Evolutionary conservation across 92 coral and sea anemone genomes (phyloP).

Genomic region (Scolanthus callimorphus): DNA sequence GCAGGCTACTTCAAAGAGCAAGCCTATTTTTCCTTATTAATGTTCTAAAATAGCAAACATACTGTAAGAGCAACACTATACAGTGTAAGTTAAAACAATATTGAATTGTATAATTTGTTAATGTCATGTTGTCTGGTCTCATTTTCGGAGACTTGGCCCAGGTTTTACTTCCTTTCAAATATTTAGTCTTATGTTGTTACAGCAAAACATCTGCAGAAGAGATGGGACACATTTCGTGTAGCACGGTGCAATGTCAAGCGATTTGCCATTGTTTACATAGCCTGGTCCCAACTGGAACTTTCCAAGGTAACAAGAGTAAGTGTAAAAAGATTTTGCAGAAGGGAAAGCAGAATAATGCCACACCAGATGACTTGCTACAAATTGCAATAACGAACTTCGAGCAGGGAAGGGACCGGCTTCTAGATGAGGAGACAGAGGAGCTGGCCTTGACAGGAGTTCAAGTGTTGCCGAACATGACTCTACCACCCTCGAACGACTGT

Average conservation of each 20-base stretch:
- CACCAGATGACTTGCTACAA: slow-evolving; percentile 63
- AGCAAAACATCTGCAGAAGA: no score
- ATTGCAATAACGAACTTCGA: slow-evolving; percentile 71
- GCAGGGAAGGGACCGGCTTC: slow-evolving; percentile 56
- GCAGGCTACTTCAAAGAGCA: no score
- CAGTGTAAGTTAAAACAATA: no score
- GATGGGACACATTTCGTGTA: slow-evolving; percentile 78
- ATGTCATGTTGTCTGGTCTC: no score
- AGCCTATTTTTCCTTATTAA: no score
- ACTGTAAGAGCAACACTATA: no score
- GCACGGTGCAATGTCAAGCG: slow-evolving; percentile 90
- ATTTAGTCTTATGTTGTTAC: no score
- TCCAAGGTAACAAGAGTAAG: slow-evolving; percentile 70
- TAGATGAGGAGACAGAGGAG: slow-evolving; percentile 85
- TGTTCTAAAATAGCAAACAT: no score
- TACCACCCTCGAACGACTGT: not conserved
- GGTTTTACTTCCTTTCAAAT: no score
- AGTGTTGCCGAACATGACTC: slow-evolving; percentile 15
- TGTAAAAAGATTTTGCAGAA: slow-evolving; percentile 74
- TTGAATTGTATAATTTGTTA: no score
- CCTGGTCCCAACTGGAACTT: slow-evolving; percentile 96
- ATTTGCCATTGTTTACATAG: slow-evolving; percentile 88
- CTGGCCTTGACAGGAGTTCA: slow-evolving; percentile 38
- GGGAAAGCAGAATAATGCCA: slow-evolving; percentile 68
- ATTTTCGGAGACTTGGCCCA: no score